These are phyloP conservation scores for Spisula solida DNA, from an alignment of 2,888 invertebrate genomes.

Conservation along the genomic window DNA sequence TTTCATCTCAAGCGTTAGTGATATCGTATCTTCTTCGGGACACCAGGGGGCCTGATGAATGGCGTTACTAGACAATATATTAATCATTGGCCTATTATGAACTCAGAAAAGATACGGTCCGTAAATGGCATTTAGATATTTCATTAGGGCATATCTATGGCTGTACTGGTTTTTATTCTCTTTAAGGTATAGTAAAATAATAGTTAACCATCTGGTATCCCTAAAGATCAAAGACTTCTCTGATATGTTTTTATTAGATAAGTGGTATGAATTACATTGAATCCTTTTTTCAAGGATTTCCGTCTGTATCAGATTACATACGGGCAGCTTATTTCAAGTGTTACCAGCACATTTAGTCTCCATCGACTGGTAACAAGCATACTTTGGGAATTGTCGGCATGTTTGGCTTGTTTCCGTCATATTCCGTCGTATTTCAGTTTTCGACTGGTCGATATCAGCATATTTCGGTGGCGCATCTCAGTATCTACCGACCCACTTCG, in stretches of 20 bases:
- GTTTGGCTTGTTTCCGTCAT: no score
- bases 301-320: not conserved
- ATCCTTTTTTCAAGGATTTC: not conserved
- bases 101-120: constrained; percentile 13
- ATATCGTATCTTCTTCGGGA: not conserved
- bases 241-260: not conserved
- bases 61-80: constrained; percentile 15
- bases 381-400: no score
- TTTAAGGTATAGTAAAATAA: not conserved
- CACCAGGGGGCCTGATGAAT: not conserved
- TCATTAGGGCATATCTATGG: not conserved
- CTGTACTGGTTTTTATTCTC: not conserved
- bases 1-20: not conserved
- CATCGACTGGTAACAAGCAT: no score
- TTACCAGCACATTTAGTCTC: no score
- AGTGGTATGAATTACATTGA: not conserved
- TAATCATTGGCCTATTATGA: constrained; percentile 25
- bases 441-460: no score
- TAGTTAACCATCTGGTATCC: not conserved
- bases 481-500: no score
- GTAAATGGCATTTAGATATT: constrained; percentile 12
- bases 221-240: not conserved
- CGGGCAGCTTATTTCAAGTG: no score
- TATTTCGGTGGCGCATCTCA: no score
- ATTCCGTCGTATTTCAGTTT: no score